Evolutionary conservation across 2,888 invertebrate genomes (phyloP).

Genomic region (Platycnemis pennipes): DNA sequence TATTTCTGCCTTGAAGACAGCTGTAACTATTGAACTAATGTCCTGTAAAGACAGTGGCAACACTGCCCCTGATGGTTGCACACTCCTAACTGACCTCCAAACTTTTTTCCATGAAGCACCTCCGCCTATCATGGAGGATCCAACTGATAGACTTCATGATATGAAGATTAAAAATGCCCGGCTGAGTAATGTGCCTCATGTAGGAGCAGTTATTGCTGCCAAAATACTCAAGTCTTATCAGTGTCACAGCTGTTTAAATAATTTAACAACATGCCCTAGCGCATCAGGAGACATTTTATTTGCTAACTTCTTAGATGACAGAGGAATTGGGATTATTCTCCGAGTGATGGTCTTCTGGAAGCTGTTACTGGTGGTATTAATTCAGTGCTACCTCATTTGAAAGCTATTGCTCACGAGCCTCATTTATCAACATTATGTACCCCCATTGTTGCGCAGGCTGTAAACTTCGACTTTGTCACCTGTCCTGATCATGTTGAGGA

Average conservation of each 20-base stretch:
- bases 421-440: neutral
- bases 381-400: neutral
- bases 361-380: neutral
- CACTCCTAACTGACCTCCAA: neutral
- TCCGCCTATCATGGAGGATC: neutral
- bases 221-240: neutral
- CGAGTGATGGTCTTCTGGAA: neutral
- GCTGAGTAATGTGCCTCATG: neutral
- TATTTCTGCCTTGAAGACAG: slow-evolving; percentile 11
- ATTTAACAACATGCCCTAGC: neutral
- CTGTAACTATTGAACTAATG: neutral
- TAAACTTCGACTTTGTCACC: neutral
- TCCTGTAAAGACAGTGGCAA: neutral
- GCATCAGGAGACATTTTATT: neutral
- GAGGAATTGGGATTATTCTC: neutral
- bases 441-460: neutral
- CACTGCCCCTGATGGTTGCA: neutral
- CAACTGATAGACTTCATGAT: neutral
- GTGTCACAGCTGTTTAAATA: neutral
- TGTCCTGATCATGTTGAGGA: neutral
- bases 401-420: neutral
- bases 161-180: neutral
- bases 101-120: neutral
- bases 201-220: neutral
- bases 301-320: neutral